Percentiles rank a stretch among this genome's conserved stretches.
phyloP scores from a whole-genome alignment of 2,797 vertebrate genomes.

The Pangasius djambal region DNA sequence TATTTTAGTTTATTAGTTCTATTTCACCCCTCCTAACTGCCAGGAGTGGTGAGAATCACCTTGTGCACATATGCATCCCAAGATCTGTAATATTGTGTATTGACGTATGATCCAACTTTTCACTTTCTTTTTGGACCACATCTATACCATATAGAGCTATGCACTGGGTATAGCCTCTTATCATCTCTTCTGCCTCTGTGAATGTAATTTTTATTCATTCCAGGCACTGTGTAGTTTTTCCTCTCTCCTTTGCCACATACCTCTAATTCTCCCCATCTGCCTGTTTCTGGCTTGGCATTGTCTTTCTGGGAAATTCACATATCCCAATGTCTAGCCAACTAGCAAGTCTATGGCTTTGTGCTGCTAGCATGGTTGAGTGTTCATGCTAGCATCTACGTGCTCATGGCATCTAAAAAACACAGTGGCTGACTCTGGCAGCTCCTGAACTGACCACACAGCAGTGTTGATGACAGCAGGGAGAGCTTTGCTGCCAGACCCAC shows the following conservation, averaged over 20 bases:
- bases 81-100: background rate
- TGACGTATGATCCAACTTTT: background rate
- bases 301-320: background rate
- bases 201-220: background rate
- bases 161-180: background rate
- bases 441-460: background rate
- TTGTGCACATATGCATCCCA: background rate
- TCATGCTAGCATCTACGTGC: background rate
- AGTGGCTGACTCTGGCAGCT: background rate
- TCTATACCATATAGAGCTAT: background rate
- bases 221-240: background rate
- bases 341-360: background rate
- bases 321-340: background rate
- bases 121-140: background rate
- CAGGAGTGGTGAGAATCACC: background rate
- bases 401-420: background rate
- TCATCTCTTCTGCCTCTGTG: background rate
- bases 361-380: background rate
- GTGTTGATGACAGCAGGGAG: background rate
- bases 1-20: background rate
- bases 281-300: background rate
- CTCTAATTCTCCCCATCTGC: background rate
- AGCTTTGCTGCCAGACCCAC: background rate
- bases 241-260: background rate
- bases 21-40: background rate